These are phyloP conservation scores for Mesoclemmys tuberculata DNA, from an alignment of 2,113 vertebrate genomes.

Conservation along the genomic window DNA sequence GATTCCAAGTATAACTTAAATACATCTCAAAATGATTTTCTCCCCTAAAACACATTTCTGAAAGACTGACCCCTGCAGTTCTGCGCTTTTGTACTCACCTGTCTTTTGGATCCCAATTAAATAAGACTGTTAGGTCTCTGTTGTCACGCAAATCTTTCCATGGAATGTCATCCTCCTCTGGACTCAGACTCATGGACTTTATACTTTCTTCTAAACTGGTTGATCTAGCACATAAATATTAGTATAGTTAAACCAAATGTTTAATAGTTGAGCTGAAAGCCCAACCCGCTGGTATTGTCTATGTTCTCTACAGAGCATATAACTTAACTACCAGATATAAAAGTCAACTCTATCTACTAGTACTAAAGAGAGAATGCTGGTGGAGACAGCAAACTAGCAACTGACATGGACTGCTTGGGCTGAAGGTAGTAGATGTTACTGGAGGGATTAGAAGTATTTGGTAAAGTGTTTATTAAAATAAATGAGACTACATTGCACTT, in stretches of 20 bases:
- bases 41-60: background rate
- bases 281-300: background rate
- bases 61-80: background rate
- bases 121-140: slow-evolving; percentile 93
- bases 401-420: background rate
- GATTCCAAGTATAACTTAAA: background rate
- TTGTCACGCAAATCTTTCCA: slow-evolving; percentile 95
- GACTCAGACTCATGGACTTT: slow-evolving; percentile 93
- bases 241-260: background rate
- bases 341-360: fast-evolving
- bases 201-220: slow-evolving; percentile 94
- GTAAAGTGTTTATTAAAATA: background rate
- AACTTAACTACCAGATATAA: background rate
- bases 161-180: slow-evolving; percentile 96
- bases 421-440: background rate
- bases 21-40: background rate
- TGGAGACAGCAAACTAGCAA: background rate
- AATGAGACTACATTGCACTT: background rate
- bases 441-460: background rate
- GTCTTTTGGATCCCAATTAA: slow-evolving; percentile 94
- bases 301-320: background rate
- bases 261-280: background rate
- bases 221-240: slow-evolving; percentile 76
- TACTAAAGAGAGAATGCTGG: background rate
- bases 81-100: slow-evolving; percentile 72